phyloP scores from a whole-genome alignment of 2,888 invertebrate species.

The Lampropteryx suffumata region DNA sequence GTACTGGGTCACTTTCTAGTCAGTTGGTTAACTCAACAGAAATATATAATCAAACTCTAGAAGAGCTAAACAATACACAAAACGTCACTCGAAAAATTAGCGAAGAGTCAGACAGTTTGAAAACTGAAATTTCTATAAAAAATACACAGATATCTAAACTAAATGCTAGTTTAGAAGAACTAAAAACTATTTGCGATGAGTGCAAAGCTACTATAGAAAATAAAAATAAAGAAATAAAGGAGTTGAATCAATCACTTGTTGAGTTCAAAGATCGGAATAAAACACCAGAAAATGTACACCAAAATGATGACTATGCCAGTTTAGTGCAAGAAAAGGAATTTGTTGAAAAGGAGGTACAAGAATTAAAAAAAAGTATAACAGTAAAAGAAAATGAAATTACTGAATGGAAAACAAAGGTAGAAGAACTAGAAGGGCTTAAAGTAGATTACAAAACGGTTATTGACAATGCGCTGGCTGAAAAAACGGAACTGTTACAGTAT shows the following conservation, averaged over 20 bases:
- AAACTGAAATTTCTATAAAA: constrained; percentile 55
- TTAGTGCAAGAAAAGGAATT: constrained; percentile 55
- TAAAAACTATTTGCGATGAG: constrained; percentile 24
- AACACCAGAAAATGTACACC: constrained; percentile 47
- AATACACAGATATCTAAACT: constrained; percentile 52
- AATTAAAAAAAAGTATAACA: constrained; percentile 46
- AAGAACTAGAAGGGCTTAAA: constrained; percentile 50
- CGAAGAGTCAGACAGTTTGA: constrained; percentile 50
- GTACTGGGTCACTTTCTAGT: constrained; percentile 42
- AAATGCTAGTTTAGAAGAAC: constrained; percentile 42
- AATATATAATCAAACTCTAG: constrained; percentile 44
- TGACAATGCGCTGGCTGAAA: constrained; percentile 73
- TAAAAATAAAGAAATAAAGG: constrained; percentile 69
- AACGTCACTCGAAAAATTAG: constrained; percentile 56
- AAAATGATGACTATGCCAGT: constrained; percentile 57
- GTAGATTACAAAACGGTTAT: constrained; percentile 54
- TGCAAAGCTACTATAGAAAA: constrained; percentile 45
- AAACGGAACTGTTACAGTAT: constrained; percentile 87
- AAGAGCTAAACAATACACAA: constrained; percentile 53
- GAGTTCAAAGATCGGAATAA: constrained; percentile 62
- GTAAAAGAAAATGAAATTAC: constrained; percentile 50
- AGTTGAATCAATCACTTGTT: constrained; percentile 60
- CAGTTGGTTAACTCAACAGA: constrained; percentile 31
- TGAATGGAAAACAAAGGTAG: constrained; percentile 47
- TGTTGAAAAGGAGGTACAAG: constrained; percentile 50